phyloP scores from a whole-genome alignment of 2,797 vertebrate genomes.

The Gadopsis bispinosus region DNA sequence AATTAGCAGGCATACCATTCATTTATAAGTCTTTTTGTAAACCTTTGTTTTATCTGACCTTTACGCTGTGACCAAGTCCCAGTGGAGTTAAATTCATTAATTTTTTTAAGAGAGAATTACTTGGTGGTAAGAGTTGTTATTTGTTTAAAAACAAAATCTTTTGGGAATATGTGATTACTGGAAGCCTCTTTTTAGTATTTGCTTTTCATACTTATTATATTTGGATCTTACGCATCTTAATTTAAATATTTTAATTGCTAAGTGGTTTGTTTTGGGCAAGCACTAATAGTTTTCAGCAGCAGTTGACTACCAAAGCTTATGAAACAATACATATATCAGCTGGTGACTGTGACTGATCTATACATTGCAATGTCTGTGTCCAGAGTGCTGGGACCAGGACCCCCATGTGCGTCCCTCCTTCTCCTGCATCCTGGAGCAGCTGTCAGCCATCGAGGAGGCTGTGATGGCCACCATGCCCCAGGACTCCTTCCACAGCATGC shows the following conservation, averaged over 20 bases:
- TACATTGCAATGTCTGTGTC: conserved; percentile 12
- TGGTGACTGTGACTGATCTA: background rate
- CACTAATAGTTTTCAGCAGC: background rate
- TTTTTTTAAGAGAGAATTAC: background rate
- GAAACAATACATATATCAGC: background rate
- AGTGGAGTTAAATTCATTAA: background rate
- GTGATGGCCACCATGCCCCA: conserved; percentile 96
- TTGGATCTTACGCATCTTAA: background rate
- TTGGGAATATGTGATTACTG: background rate
- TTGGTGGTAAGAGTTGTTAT: background rate
- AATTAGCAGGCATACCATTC: background rate
- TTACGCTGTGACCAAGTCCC: background rate
- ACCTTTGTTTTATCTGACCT: background rate
- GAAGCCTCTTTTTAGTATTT: background rate
- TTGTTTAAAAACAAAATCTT: background rate
- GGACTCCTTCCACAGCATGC: conserved; percentile 98
- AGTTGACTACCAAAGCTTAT: background rate
- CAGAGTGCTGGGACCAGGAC: conserved; percentile 98
- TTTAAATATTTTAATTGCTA: background rate
- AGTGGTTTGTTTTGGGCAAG: background rate
- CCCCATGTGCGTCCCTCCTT: conserved; percentile 95
- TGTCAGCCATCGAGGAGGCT: conserved; percentile 93
- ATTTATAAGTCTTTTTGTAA: background rate
- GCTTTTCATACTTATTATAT: background rate
- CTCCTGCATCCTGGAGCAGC: conserved; percentile 94